phyloP scores from a whole-genome alignment of 2,888 invertebrate genomes.

The Drosophila suboccidentalis region DNA sequence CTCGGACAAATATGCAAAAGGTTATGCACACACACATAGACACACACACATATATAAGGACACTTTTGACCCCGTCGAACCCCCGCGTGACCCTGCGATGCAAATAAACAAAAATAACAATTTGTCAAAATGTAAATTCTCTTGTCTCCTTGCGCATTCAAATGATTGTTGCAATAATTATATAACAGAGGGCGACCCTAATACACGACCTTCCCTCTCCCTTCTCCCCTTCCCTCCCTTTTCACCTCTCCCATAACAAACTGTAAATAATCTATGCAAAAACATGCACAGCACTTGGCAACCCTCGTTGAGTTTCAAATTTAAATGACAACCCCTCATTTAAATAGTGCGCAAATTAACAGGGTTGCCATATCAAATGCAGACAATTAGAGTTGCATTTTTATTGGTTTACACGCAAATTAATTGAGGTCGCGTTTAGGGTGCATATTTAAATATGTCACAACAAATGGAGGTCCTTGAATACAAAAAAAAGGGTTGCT shows the following conservation, averaged over 20 bases:
- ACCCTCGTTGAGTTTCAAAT: slow-evolving; percentile 30
- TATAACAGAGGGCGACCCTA: slow-evolving; percentile 58
- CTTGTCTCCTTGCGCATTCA: slow-evolving; percentile 59
- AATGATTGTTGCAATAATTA: slow-evolving; percentile 72
- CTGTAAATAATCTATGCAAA: slow-evolving; percentile 78
- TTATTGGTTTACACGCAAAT: slow-evolving; percentile 77
- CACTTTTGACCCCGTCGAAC: slow-evolving; percentile 51
- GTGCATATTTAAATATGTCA: slow-evolving; percentile 61
- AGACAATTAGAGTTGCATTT: slow-evolving; percentile 76
- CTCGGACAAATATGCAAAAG: slow-evolving; percentile 54
- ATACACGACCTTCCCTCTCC: slow-evolving; percentile 9
- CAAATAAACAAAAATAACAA: slow-evolving; percentile 62
- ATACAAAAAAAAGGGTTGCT: slow-evolving; percentile 52
- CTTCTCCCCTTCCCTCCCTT: not conserved
- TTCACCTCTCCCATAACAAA: slow-evolving; percentile 56
- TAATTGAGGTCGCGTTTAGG: slow-evolving; percentile 50
- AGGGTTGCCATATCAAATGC: slow-evolving; percentile 59
- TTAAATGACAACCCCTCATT: slow-evolving; percentile 52
- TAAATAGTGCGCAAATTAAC: slow-evolving; percentile 49
- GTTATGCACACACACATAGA: slow-evolving; percentile 42
- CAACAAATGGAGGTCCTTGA: slow-evolving; percentile 31
- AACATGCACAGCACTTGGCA: slow-evolving; percentile 62
- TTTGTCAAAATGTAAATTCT: slow-evolving; percentile 80
- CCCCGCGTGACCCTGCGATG: slow-evolving; percentile 51
- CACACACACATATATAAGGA: not conserved